A percentile compares a stretch with the other conserved stretches of the same genome.
Conservation (phyloP, 2,797 vertebrate species). For the Clamator glandarius region DNA sequence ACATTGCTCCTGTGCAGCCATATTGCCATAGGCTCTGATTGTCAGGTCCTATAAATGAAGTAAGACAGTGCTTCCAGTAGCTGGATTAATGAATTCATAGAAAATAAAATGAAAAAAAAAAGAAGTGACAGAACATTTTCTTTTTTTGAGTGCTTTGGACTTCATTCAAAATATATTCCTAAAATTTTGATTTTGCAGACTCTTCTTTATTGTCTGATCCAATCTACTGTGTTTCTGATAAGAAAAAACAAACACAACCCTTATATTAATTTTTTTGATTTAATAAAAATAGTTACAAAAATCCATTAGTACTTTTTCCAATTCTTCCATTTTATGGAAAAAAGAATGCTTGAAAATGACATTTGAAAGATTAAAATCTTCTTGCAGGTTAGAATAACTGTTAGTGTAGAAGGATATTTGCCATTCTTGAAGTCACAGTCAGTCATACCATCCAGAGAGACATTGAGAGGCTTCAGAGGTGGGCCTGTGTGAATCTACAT, state of each 20-base stretch:
- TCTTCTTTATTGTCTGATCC: neutral
- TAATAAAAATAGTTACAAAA: neutral
- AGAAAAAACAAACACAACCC: neutral
- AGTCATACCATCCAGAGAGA: too few relatives aligned
- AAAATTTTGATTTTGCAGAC: neutral
- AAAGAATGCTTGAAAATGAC: neutral
- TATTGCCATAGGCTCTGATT: neutral
- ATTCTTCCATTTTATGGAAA: neutral
- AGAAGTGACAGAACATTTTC: neutral
- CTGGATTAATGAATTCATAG: neutral
- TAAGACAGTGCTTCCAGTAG: neutral
- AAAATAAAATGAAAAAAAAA: neutral
- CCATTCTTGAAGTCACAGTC: neutral
- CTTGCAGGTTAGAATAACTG: neutral
- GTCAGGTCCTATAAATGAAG: conserved; percentile 17
- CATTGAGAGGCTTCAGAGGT: too few relatives aligned
- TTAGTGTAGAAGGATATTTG: neutral
- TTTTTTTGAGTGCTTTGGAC: neutral
- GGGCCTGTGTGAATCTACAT: too few relatives aligned
- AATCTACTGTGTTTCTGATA: neutral
- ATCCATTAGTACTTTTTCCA: neutral
- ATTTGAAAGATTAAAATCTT: neutral
- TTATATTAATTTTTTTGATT: neutral
- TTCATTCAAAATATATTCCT: neutral
- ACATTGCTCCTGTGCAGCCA: conserved; percentile 9